Base-by-base conservation (phyloP, 1,140 invertebrate genomes). In the Oncopeltus fasciatus region DNA sequence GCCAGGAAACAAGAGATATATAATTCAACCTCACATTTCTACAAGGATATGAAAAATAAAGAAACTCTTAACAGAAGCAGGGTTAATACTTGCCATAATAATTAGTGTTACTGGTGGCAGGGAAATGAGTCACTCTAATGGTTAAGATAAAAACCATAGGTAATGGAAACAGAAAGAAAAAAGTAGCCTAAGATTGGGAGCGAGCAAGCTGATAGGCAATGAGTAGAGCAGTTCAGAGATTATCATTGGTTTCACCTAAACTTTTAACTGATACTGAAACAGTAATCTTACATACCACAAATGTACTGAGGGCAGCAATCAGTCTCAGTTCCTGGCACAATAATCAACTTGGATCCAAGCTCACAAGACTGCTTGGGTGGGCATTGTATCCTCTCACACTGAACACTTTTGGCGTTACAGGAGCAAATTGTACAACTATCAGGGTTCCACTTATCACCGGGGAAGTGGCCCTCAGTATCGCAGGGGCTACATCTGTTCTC, bases 371-470 rank as follows among this genome's bases (percentile, higher is more conserved):
- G 81, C 21, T 81, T 77, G 38, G 75, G 64, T 28, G 72, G 71
- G 68, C 85, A 87, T 21, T 77, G 74, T 53, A 76, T 77, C 27
- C 75, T 78, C 21, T 80, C 74, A 68, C 85, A 87, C 28, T 73
- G 67, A 59, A 78, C 67, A 70, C 74, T 71, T 68, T 67, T 65
- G 56, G 69, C 75, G 31, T 75, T 74, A 70, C 90, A 93, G 24
- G 74, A 73, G 68, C 90, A 93, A n/a, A 73, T 78, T 0, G 84
- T 88, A 67, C 90, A 92, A 27, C 81, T 79, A 67, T 88, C 82
- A 46, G 79, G 78, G 68, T 76, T 67, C 79, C 79, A 81, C 16
- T 66, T 68, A 31, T 80, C 79, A 1, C 78, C 79, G 1, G 75
- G 73, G 64, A 75, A 75, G 65, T 86, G 83, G 59, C 80, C 80